Base-by-base conservation (phyloP, 2,888 invertebrate genomes). In the Luffia ferchaultella region DNA sequence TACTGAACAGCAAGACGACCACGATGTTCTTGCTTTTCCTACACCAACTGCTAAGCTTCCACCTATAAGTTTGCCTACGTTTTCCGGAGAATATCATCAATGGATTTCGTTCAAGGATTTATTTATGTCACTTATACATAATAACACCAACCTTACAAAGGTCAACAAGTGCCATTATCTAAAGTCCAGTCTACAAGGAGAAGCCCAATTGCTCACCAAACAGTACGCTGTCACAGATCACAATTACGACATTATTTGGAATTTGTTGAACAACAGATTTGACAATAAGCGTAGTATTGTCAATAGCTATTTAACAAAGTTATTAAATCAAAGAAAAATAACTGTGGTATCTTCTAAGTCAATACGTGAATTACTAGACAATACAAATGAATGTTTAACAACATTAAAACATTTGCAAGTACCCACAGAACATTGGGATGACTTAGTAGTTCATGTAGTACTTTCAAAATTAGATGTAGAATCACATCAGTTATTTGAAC, bases 81-180 rank as follows among this genome's bases (percentile, higher is more conserved):
- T 59, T 44, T 45, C 45, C 1, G 54, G 58, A 1, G 50, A 42
- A 5, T 60, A 58, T 45, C 53, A 55, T 2, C 54, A 60, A 16
- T 59, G 55, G 56, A 53, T 53, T n/a, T n/a, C n/a, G n/a, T n/a
- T n/a, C n/a, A n/a, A n/a, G n/a, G n/a, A n/a, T n/a, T n/a, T n/a
- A n/a, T n/a, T n/a, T n/a, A n/a, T n/a, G n/a, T n/a, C n/a, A n/a
- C n/a, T n/a, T n/a, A n/a, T n/a, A n/a, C n/a, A n/a, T n/a, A n/a
- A n/a, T n/a, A n/a, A n/a, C n/a, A n/a, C n/a, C n/a, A n/a, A n/a
- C n/a, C n/a, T n/a, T n/a, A n/a, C n/a, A n/a, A n/a, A n/a, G n/a
- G n/a, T n/a, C n/a, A n/a, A n/a, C n/a, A n/a, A n/a, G n/a, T 20
- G 58, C 7, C 58, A 58, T 16, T 60, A 61, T 42, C 45, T 61